These are phyloP conservation scores for Lutraria lutraria DNA, from an alignment of 2,888 invertebrate genomes.

Conservation along the genomic window DNA sequence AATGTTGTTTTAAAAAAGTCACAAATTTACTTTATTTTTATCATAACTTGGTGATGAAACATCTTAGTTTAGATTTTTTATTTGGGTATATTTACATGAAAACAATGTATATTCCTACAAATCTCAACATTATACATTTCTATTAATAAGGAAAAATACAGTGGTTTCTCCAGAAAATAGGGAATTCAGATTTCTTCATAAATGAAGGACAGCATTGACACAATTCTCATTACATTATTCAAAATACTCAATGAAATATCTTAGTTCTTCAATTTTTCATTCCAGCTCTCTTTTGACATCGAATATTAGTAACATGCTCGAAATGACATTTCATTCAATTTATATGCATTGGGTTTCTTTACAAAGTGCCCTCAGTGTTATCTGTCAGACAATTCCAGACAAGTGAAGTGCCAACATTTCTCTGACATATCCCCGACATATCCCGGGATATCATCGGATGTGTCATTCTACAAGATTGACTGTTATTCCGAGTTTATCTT, in stretches of 20 bases:
- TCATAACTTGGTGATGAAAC: too few relatives aligned
- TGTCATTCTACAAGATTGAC: conserved; percentile 4
- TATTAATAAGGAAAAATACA: too few relatives aligned
- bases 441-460: not conserved
- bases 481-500: not conserved
- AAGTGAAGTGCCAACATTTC: not conserved
- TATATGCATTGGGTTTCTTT: conserved; percentile 46
- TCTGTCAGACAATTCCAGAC: not conserved
- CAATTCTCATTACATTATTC: not conserved
- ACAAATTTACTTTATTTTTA: not conserved
- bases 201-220: not conserved
- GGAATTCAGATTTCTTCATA: not conserved
- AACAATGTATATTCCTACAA: too few relatives aligned
- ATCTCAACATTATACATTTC: too few relatives aligned
- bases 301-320: not conserved
- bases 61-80: too few relatives aligned
- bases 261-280: not conserved
- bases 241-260: not conserved
- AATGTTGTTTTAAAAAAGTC: not conserved
- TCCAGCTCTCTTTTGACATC: not conserved
- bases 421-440: not conserved
- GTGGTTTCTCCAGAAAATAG: too few relatives aligned
- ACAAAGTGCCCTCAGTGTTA: not conserved
- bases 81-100: too few relatives aligned
- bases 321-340: conserved; percentile 36